Conservation (phyloP, 2,113 vertebrate genomes). For the Leptocoma aspasia region DNA sequence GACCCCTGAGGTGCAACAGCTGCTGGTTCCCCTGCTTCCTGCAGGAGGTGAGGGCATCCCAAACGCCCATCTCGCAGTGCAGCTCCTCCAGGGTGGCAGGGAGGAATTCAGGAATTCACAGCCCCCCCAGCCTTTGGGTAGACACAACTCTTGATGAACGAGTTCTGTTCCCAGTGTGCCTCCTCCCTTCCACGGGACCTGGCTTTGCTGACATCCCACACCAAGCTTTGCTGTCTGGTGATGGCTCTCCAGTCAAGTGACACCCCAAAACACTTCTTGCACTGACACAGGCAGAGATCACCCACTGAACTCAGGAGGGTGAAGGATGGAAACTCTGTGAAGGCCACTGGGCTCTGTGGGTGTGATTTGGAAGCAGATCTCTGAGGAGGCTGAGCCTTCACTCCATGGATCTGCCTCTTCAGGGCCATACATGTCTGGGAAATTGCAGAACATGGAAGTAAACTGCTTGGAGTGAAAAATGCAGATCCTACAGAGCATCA, state of each 20-base stretch:
- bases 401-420: not conserved
- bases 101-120: not conserved
- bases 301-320: not conserved
- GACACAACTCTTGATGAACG: rapidly evolving
- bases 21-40: slow-evolving; percentile 94
- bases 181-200: not conserved
- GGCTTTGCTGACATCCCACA: not conserved
- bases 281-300: not conserved
- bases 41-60: slow-evolving; percentile 82
- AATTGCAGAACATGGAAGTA: not conserved
- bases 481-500: not conserved
- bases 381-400: not conserved
- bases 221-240: not conserved
- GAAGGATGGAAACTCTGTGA: not conserved
- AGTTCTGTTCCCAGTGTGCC: not conserved
- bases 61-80: rapidly evolving
- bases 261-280: not conserved
- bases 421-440: not conserved
- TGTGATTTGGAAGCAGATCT: not conserved
- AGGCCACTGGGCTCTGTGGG: rapidly evolving
- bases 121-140: not conserved
- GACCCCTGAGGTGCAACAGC: slow-evolving; percentile 90
- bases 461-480: not conserved
- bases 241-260: not conserved
- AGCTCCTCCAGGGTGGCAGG: not conserved